Evolutionary conservation across 2,113 vertebrate genomes (phyloP).

Genomic region (Sphyrna mokarran): DNA sequence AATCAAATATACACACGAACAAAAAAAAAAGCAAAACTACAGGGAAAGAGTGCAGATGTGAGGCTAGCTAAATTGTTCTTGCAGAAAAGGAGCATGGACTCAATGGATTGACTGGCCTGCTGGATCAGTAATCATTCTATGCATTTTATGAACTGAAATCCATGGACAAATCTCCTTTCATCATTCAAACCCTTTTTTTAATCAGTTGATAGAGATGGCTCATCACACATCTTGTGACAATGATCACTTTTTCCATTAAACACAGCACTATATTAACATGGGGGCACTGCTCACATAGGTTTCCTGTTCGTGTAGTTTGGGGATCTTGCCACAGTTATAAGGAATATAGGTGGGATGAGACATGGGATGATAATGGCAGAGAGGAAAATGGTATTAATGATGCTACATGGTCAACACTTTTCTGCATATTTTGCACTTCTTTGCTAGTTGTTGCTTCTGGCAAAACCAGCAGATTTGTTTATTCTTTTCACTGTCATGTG

Average conservation of each 20-base stretch:
- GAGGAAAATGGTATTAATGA: not conserved
- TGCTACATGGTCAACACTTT: not conserved
- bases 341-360: no score
- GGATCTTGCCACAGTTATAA: not conserved
- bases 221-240: not conserved
- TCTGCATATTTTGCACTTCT: not conserved
- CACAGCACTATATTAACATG: not conserved
- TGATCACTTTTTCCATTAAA: not conserved
- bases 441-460: not conserved
- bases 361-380: no score
- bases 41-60: no score
- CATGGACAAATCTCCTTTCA: not conserved
- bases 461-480: not conserved
- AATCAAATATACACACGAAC: no score
- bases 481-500: not conserved
- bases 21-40: no score
- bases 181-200: not conserved
- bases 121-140: no score
- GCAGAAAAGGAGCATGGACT: no score
- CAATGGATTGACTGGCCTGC: no score
- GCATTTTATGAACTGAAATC: not conserved
- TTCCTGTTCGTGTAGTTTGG: not conserved
- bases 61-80: no score
- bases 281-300: not conserved
- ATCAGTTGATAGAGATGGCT: not conserved